These are phyloP conservation scores for Hydrotaea cyrtoneurina DNA, from an alignment of 2,888 invertebrate species.

Conservation along the genomic window DNA sequence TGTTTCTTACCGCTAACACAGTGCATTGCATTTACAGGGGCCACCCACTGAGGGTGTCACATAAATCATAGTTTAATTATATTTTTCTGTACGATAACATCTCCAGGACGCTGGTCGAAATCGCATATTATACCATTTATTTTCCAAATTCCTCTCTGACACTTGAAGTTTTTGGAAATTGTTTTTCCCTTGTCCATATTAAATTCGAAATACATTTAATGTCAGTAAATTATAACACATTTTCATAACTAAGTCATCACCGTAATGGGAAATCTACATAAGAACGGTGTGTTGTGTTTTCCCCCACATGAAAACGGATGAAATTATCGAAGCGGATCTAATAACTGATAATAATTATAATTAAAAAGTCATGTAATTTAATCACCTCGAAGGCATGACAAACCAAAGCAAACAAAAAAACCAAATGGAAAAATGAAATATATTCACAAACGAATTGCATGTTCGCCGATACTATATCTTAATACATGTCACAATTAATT, in stretches of 20 bases:
- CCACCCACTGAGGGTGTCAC: too few species aligned
- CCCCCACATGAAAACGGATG: slow-evolving; percentile 15
- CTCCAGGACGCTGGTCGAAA: too few species aligned
- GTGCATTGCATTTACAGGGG: too few species aligned
- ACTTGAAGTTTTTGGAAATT: too few species aligned
- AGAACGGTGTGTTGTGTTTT: neutral
- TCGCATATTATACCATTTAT: too few species aligned
- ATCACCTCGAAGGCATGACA: slow-evolving; percentile 53
- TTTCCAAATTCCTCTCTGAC: neutral
- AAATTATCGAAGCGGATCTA: slow-evolving; percentile 61
- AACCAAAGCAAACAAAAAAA: slow-evolving; percentile 5
- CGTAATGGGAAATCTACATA: neutral
- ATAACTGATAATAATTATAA: slow-evolving; percentile 60
- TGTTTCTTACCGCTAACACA: too few species aligned
- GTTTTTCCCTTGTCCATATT: neutral
- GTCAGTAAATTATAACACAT: neutral
- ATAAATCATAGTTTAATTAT: too few species aligned
- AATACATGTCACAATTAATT: slow-evolving; percentile 66
- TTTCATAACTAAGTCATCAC: neutral
- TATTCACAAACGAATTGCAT: slow-evolving; percentile 51
- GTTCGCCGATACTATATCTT: slow-evolving; percentile 60
- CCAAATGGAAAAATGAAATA: neutral
- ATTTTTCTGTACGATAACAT: too few species aligned
- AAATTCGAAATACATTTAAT: neutral
- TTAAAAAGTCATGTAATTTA: slow-evolving; percentile 65